phyloP scores from a whole-genome alignment of 2,797 vertebrate species.

The Gobio occitaniae region DNA sequence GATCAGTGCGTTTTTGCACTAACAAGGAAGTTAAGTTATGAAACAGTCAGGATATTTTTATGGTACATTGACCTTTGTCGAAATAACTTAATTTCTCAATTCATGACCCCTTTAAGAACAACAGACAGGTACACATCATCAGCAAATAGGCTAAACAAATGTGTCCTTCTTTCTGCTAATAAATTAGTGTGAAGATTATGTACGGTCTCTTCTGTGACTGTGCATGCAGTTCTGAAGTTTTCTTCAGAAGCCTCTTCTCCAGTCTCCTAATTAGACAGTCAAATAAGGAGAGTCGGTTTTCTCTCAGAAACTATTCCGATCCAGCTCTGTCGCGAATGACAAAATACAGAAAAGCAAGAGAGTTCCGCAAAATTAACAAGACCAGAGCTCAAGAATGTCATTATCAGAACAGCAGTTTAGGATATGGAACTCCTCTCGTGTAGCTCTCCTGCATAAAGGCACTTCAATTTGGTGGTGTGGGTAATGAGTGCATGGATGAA shows the following conservation, averaged over 20 bases:
- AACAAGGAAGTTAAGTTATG: not conserved
- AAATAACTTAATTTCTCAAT: not conserved
- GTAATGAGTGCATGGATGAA: conserved; percentile 13
- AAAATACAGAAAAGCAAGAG: conserved; percentile 9
- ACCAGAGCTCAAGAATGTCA: conserved; percentile 23
- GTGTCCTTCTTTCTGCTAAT: not conserved
- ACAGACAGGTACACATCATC: not conserved
- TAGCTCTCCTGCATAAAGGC: conserved; percentile 3
- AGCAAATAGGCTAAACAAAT: not conserved
- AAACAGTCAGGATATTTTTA: not conserved
- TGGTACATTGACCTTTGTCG: not conserved
- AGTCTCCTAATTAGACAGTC: conserved; percentile 23
- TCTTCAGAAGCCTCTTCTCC: conserved; percentile 6
- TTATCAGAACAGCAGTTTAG: conserved; percentile 11
- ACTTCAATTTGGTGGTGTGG: conserved; percentile 4
- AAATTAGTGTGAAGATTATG: not conserved
- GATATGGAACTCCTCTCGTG: not conserved
- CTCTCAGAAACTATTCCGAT: conserved; percentile 12
- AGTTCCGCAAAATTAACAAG: conserved; percentile 20
- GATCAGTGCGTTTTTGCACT: not conserved
- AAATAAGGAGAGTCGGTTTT: conserved; percentile 8
- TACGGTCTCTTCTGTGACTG: not conserved
- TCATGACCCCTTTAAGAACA: not conserved
- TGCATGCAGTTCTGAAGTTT: not conserved
- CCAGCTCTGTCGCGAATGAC: not conserved